Percentiles rank a stretch among this genome's conserved stretches.
These are phyloP conservation scores for Balaeniceps rex DNA, from an alignment of 2,113 vertebrate genomes.

Conservation along the genomic window DNA sequence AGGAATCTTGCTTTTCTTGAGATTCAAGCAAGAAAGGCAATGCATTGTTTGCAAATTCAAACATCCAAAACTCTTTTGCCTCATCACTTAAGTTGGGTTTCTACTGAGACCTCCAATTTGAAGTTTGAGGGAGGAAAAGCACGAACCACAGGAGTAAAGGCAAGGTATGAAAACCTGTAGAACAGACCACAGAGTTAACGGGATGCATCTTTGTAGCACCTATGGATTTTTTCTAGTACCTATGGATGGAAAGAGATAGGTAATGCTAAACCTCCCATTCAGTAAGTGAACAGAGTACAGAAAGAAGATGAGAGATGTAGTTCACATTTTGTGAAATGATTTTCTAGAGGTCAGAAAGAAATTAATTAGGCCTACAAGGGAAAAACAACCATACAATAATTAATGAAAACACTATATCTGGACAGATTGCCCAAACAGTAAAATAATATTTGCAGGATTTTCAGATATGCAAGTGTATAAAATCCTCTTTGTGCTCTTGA, in stretches of 20 bases:
- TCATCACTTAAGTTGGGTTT: neutral
- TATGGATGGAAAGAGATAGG: neutral
- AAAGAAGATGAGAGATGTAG: neutral
- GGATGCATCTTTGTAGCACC: neutral
- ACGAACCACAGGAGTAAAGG: neutral
- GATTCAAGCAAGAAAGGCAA: too few species aligned
- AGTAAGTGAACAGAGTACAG: neutral
- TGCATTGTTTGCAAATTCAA: neutral
- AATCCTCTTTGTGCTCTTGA: neutral
- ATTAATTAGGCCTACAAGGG: neutral
- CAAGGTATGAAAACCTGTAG: neutral
- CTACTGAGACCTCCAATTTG: neutral
- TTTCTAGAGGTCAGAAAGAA: neutral
- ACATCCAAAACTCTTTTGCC: neutral
- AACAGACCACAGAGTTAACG: neutral
- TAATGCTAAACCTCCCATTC: neutral
- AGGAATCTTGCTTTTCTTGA: too few species aligned
- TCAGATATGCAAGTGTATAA: neutral
- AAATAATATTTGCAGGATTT: neutral
- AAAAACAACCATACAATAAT: neutral
- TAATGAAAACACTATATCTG: neutral
- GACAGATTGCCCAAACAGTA: neutral
- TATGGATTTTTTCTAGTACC: neutral
- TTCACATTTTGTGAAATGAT: neutral
- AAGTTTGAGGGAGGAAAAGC: neutral